Evolutionary conservation across 2,888 invertebrate species (phyloP).

Genomic region (Elgonia sp.): DNA sequence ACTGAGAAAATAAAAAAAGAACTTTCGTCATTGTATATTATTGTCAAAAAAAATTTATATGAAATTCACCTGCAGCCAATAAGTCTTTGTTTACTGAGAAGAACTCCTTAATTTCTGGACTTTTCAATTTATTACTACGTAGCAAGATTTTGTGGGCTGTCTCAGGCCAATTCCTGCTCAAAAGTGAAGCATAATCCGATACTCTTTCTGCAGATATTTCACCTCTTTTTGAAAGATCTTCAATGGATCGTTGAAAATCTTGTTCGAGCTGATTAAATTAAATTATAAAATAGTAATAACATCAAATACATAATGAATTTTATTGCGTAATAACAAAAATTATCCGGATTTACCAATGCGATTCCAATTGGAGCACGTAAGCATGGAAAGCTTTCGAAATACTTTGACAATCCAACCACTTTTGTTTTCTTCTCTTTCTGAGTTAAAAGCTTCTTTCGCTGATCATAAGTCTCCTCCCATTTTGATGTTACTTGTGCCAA

Average conservation of each 20-base stretch:
- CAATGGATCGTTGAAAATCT: conserved; percentile 22
- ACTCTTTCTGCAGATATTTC: conserved; percentile 8
- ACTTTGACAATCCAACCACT: neutral
- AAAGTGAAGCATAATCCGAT: conserved; percentile 8
- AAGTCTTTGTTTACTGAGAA: neutral
- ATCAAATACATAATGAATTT: neutral
- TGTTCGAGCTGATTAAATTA: conserved; percentile 31
- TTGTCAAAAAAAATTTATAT: conserved; percentile 3
- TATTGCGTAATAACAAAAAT: conserved; percentile 1
- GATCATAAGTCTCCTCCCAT: conserved; percentile 27
- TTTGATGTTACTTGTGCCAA: conserved; percentile 21
- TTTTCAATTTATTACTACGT: conserved; percentile 20
- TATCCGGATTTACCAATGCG: conserved; percentile 16
- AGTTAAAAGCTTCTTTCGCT: conserved; percentile 6
- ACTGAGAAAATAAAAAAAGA: neutral
- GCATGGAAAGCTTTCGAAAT: conserved; percentile 37
- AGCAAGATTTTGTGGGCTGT: conserved; percentile 13
- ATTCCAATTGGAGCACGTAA: conserved; percentile 22
- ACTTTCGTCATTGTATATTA: neutral
- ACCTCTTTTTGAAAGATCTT: conserved; percentile 22
- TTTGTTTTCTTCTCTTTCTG: conserved; percentile 17
- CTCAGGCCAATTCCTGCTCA: conserved; percentile 5
- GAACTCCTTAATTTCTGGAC: conserved; percentile 25
- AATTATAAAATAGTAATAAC: neutral
- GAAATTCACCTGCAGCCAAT: neutral